phyloP scores from a whole-genome alignment of 1,140 invertebrate genomes.

The Idris sp. region DNA sequence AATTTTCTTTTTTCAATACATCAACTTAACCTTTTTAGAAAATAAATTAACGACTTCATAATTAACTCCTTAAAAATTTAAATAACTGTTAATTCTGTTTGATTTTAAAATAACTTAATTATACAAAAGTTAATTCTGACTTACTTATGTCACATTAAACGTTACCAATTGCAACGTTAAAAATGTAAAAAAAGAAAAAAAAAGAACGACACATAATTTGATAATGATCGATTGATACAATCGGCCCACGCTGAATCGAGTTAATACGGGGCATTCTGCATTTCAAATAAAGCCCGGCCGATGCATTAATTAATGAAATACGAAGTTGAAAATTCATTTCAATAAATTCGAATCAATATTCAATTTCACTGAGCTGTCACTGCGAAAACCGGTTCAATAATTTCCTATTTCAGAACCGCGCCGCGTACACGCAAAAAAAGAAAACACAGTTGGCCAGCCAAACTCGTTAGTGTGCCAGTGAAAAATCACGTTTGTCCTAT shows the following conservation, averaged over 20 bases:
- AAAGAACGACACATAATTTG: conserved; percentile 18
- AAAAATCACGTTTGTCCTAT: conserved; percentile 31
- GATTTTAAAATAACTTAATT: too few species aligned
- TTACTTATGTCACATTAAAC: too few species aligned
- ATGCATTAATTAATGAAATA: conserved; percentile 35
- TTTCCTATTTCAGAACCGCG: conserved; percentile 38
- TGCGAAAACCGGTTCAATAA: conserved; percentile 48
- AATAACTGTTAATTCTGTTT: too few species aligned
- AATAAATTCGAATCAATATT: conserved; percentile 54
- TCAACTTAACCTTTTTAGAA: too few species aligned
- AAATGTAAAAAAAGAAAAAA: too few species aligned
- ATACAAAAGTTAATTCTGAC: too few species aligned
- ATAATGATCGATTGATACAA: conserved; percentile 35
- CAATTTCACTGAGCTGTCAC: conserved; percentile 46
- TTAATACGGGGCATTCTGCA: conserved; percentile 32
- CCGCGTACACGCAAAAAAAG: conserved; percentile 24
- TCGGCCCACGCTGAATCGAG: conserved; percentile 22
- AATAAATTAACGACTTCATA: too few species aligned
- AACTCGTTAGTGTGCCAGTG: conserved; percentile 17
- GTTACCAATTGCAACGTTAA: too few species aligned
- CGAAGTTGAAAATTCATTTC: conserved; percentile 47
- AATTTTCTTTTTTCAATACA: too few species aligned
- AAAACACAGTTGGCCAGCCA: neutral
- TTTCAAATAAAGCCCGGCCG: conserved; percentile 42
- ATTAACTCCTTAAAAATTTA: too few species aligned